Evolutionary conservation across 2,888 invertebrate species (phyloP), one percentile per base, ranked within the genome.

Genomic region (Brachyptera risi): DNA sequence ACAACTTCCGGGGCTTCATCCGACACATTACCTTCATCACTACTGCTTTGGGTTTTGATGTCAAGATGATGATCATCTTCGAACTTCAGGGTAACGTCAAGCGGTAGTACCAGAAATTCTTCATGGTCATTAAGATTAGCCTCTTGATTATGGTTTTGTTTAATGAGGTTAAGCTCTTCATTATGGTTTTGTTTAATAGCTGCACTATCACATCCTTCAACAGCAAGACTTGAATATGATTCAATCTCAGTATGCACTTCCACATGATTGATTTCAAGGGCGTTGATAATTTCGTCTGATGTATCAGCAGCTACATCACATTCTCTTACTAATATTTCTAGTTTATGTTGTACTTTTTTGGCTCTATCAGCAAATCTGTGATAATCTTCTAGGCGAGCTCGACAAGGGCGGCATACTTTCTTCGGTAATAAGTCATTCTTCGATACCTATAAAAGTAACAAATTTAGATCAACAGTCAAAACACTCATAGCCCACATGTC

Each of bases 391-490:
- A 65, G 40, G 21, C 58, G 49, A 17, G 56, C 21, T 21, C 59
- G 61, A 50, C 65, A 65, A 19, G 61, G 61, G 11, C 54, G 56
- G 26, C 64, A 64, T 5, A 64, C 60, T 38, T 62, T 64, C 37
- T 62, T 61, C 13, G 64, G 64, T n/a, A 64, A 51, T 56, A 62
- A 54, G 38, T 64, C 64, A 57, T 61, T 59, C 31, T 62, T 62
- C 11, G 64, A 58, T 11, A 64, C 62, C 64, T 64, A 38, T 24
- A 50, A 54, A n/a, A n/a, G n/a, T n/a, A n/a, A n/a, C n/a, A n/a
- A n/a, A n/a, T n/a, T n/a, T n/a, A n/a, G n/a, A n/a, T n/a, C n/a
- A n/a, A n/a, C n/a, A n/a, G n/a, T n/a, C n/a, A n/a, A n/a, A n/a
- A n/a, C n/a, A n/a, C n/a, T n/a, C n/a, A n/a, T n/a, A n/a, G n/a